Conservation (phyloP, 2,797 vertebrate genomes). For the Arremon aurantiirostris region DNA sequence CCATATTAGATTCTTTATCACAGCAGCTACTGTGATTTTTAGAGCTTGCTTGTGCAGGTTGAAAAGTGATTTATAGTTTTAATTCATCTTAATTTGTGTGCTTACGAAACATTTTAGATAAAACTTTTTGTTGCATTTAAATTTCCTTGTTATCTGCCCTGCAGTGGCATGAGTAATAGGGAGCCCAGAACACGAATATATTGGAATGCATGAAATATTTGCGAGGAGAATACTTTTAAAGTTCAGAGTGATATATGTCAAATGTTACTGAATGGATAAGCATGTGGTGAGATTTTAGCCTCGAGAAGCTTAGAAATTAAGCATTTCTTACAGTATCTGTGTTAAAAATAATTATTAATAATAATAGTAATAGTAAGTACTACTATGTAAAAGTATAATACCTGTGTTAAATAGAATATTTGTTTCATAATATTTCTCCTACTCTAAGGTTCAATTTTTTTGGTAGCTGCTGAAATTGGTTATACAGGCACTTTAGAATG, state of each 20-base stretch:
- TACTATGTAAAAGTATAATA: neutral
- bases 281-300: neutral
- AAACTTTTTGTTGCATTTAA: conserved; percentile 57
- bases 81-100: conserved; percentile 54
- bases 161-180: conserved; percentile 34
- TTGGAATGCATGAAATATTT: conserved; percentile 29
- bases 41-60: neutral
- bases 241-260: neutral
- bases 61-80: conserved; percentile 55
- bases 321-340: neutral
- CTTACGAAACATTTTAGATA: conserved; percentile 6
- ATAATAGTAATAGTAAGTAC: neutral
- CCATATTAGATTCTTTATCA: neutral
- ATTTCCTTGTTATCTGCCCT: conserved; percentile 59
- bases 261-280: neutral
- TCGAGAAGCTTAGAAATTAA: neutral
- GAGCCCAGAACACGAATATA: neutral
- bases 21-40: neutral
- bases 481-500: neutral
- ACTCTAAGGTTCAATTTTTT: neutral
- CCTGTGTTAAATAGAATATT: neutral
- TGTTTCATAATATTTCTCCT: neutral
- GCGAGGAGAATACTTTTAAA: conserved; percentile 1
- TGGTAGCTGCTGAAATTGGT: neutral
- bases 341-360: neutral